Evolutionary conservation across 1,140 invertebrate species (phyloP).

Genomic region (Procambarus clarkii): DNA sequence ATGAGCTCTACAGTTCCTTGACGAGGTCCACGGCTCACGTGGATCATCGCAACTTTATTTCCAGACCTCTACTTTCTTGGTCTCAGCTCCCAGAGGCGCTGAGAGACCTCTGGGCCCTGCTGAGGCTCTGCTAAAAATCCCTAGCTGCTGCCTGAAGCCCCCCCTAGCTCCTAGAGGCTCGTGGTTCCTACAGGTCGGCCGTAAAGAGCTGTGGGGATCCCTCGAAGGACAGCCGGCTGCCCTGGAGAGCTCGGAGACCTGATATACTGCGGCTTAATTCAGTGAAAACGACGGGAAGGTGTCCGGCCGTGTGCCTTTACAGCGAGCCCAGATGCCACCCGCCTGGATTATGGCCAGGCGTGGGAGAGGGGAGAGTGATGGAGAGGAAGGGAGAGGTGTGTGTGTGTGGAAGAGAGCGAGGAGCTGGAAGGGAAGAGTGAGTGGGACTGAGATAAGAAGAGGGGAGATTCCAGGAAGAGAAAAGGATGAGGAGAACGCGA

Average conservation of each 20-base stretch:
- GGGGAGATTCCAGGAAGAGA: neutral
- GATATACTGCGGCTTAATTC: constrained; percentile 8
- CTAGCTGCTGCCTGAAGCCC: no score
- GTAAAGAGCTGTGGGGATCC: neutral
- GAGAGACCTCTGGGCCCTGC: no score
- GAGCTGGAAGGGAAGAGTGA: neutral
- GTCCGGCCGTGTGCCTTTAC: neutral
- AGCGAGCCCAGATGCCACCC: neutral
- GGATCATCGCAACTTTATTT: no score
- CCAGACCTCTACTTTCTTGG: no score
- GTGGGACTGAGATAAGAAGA: neutral
- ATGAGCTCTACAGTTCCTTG: no score
- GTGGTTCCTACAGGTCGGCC: neutral
- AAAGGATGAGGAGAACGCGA: neutral
- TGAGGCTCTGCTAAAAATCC: no score
- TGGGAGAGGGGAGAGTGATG: neutral
- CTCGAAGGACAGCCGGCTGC: neutral
- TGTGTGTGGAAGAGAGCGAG: neutral
- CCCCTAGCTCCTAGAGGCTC: neutral
- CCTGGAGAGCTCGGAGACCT: neutral
- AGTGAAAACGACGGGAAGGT: neutral
- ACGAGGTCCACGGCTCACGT: no score
- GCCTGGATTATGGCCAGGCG: neutral
- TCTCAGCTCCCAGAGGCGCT: no score
- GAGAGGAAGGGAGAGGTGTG: neutral